These are phyloP conservation scores for Sipunculus nudus DNA, from an alignment of 2,888 invertebrate genomes.

Conservation along the genomic window DNA sequence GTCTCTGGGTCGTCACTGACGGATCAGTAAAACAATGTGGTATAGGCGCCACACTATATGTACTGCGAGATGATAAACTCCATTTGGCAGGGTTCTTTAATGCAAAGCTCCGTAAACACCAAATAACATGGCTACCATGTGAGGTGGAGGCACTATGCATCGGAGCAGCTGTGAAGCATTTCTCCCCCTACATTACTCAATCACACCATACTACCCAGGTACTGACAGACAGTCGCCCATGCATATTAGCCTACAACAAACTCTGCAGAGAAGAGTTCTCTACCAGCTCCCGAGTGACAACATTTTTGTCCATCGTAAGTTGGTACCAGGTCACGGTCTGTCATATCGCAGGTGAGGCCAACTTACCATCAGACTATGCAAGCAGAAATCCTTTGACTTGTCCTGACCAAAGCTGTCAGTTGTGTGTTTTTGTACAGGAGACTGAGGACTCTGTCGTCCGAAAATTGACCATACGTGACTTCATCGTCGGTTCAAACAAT, in stretches of 20 bases:
- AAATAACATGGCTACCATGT: slow-evolving; percentile 43
- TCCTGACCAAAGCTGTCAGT: neutral
- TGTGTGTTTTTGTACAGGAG: neutral
- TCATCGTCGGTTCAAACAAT: slow-evolving; percentile 2
- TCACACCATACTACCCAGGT: slow-evolving; percentile 9
- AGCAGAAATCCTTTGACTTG: neutral
- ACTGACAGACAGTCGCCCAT: slow-evolving; percentile 40
- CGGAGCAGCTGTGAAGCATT: slow-evolving; percentile 38
- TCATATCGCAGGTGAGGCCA: neutral
- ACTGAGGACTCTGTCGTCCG: slow-evolving; percentile 38
- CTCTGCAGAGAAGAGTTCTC: slow-evolving; percentile 39
- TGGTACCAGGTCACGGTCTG: slow-evolving; percentile 21
- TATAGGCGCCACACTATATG: slow-evolving; percentile 40
- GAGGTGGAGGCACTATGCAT: slow-evolving; percentile 42
- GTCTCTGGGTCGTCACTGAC: too few species aligned
- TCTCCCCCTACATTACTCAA: slow-evolving; percentile 11
- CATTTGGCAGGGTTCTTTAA: slow-evolving; percentile 37
- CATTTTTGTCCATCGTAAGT: slow-evolving; percentile 36
- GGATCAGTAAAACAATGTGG: slow-evolving; percentile 7
- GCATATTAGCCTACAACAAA: slow-evolving; percentile 41
- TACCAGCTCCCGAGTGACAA: slow-evolving; percentile 33
- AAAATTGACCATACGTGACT: slow-evolving; percentile 14
- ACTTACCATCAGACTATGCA: neutral
- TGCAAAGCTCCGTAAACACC: slow-evolving; percentile 36
- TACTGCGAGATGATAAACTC: slow-evolving; percentile 21